A percentile compares a stretch with the other conserved stretches of the same genome.
phyloP scores from a whole-genome alignment of 2,888 invertebrate species.

The Ectemnius cavifrons region DNA sequence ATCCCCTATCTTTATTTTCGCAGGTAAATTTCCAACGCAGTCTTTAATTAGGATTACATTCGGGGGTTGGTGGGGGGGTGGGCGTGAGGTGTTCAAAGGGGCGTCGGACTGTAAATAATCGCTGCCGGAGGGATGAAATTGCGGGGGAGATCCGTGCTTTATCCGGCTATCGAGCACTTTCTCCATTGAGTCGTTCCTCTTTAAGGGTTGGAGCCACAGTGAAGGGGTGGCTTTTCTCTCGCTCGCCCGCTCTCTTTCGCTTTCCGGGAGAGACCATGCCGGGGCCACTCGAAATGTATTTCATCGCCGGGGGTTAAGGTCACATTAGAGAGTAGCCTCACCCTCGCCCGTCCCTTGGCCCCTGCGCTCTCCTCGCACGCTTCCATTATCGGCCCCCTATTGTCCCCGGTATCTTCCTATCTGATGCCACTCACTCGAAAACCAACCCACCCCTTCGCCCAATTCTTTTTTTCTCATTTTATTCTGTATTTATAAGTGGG shows the following conservation, averaged over 20 bases:
- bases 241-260: background rate
- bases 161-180: slow-evolving; percentile 4
- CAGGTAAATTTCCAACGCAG: too few relatives aligned
- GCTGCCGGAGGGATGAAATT: too few relatives aligned
- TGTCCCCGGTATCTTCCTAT: slow-evolving; percentile 13
- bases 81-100: too few relatives aligned
- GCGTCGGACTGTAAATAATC: too few relatives aligned
- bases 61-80: too few relatives aligned
- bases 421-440: too few relatives aligned
- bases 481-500: too few relatives aligned
- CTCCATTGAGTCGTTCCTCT: background rate
- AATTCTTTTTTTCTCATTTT: too few relatives aligned
- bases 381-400: slow-evolving; percentile 41
- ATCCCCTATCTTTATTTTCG: too few relatives aligned
- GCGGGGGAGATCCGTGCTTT: background rate
- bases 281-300: slow-evolving; percentile 42
- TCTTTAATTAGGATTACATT: too few relatives aligned
- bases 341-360: slow-evolving; percentile 12
- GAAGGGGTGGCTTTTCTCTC: background rate
- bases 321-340: slow-evolving; percentile 25
- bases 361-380: background rate
- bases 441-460: too few relatives aligned
- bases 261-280: slow-evolving; percentile 10
- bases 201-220: background rate
- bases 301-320: slow-evolving; percentile 52